Base-by-base conservation (phyloP, 1,140 invertebrate species). In the Lepidurus packardi region DNA sequence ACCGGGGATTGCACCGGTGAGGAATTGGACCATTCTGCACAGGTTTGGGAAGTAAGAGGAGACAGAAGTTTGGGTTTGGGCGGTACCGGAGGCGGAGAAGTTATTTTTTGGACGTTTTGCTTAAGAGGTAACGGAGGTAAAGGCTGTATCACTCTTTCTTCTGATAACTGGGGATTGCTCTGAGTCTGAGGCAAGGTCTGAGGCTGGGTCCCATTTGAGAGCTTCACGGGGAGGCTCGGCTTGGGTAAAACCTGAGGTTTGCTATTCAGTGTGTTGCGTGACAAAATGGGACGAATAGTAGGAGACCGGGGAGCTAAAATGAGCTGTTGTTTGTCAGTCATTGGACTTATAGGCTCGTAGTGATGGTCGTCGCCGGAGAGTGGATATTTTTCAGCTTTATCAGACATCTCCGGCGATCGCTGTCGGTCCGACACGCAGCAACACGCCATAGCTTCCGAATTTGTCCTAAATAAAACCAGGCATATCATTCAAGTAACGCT, bases 11-110 rank as follows among this genome's bases (percentile, higher is more conserved):
- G 53, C 1, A 21, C 13, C 13, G 53, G 53, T n/a, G 53, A 65
- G 9, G 53, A 9, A 65, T 16, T 65, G 53, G 53, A 9, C 53
- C 53, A 65, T 65, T 65, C 53, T 9, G 53, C 13, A 65, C 53
- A 65, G 53, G 53, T 9, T 65, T 65, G 53, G 16, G 53, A 9
- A 13, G 53, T 65, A 21, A 65, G 53, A 13, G 53, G 53, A 21
- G 8, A 65, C 16, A 21, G 21, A 16, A 65, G 9, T 65, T 65
- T 73, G 41, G 78, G 78, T 45, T 78, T 78, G 2, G 78, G 78
- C 1, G 78, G 78, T 2, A 78, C 78, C 2, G 78, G 78, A 34
- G 78, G 78, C 24, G 78, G 65, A 41, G 78, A 43, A 21, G 73
- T 74, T 11, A 21, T 74, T 75, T 43, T 73, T 24, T 74, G 74